phyloP scores from a whole-genome alignment of 2,797 vertebrate species.

The Microcaecilia unicolor region DNA sequence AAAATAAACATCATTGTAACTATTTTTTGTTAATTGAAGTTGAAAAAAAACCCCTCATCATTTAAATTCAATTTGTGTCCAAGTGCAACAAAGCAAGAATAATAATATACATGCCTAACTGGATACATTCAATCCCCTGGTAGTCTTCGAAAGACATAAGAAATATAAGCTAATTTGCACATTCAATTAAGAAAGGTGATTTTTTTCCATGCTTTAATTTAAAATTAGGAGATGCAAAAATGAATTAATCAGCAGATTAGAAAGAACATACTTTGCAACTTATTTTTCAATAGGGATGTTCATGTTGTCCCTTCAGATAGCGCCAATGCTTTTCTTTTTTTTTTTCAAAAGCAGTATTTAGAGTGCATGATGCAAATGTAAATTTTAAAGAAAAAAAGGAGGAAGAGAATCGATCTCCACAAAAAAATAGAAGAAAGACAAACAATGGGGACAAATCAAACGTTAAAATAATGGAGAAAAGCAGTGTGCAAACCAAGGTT shows the following conservation, averaged over 20 bases:
- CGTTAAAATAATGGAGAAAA: no score
- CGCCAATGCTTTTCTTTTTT: neutral
- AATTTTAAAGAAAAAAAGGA: neutral
- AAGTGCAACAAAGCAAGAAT: conserved; percentile 11
- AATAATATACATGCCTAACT: neutral
- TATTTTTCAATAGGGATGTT: neutral
- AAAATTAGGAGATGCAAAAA: conserved; percentile 11
- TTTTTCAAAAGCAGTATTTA: neutral
- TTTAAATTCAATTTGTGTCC: conserved; percentile 9
- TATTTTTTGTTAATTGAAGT: conserved; percentile 13
- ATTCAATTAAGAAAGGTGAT: neutral
- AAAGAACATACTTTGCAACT: neutral
- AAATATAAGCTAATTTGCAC: conserved; percentile 10
- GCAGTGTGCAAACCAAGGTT: no score
- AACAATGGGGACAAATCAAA: no score
- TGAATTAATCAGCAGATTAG: neutral
- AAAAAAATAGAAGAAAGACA: no score
- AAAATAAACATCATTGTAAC: conserved; percentile 8
- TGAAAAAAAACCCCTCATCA: conserved; percentile 5
- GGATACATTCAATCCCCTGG: conserved; percentile 2
- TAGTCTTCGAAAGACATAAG: conserved; percentile 9
- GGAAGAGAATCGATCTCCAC: no score
- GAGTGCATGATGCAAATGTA: neutral
- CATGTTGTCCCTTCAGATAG: neutral
- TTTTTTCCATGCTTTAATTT: neutral